Percentiles rank a stretch among this genome's conserved stretches.
phyloP scores from a whole-genome alignment of 2,888 invertebrate genomes.

The Erpobdella octoculata region DNA sequence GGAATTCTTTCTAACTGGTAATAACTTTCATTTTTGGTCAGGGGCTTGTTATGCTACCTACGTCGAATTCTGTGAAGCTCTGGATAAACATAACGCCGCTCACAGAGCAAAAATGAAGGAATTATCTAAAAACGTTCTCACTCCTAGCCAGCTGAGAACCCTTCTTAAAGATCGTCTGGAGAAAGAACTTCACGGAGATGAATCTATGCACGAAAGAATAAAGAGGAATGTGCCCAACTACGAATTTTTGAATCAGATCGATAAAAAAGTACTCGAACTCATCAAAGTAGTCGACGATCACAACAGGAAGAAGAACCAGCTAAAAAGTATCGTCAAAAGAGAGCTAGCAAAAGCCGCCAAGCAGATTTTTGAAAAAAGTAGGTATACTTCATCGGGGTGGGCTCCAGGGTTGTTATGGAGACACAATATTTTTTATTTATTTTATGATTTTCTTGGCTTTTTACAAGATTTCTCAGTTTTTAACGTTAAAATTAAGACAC shows the following conservation, averaged over 20 bases:
- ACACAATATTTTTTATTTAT: too few relatives aligned
- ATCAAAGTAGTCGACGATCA: constrained; percentile 10
- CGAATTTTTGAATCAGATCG: background rate
- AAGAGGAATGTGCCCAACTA: constrained; percentile 9
- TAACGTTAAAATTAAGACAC: too few relatives aligned
- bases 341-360: background rate
- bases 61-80: background rate
- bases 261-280: constrained; percentile 11
- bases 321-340: constrained; percentile 1
- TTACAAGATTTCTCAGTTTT: too few relatives aligned
- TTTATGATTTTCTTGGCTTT: too few relatives aligned
- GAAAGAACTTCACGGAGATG: constrained; percentile 13
- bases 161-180: constrained; percentile 6
- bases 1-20: background rate
- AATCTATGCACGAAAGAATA: background rate
- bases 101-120: constrained; percentile 3
- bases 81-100: constrained; percentile 1
- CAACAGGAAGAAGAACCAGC: constrained; percentile 13
- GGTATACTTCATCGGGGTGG: too few relatives aligned
- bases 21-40: background rate
- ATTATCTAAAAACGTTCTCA: background rate
- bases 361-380: background rate
- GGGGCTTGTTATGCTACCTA: background rate
- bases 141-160: constrained; percentile 1
- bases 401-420: too few relatives aligned